phyloP scores from a whole-genome alignment of 2,888 invertebrate genomes.

The Diarsia dahlii region DNA sequence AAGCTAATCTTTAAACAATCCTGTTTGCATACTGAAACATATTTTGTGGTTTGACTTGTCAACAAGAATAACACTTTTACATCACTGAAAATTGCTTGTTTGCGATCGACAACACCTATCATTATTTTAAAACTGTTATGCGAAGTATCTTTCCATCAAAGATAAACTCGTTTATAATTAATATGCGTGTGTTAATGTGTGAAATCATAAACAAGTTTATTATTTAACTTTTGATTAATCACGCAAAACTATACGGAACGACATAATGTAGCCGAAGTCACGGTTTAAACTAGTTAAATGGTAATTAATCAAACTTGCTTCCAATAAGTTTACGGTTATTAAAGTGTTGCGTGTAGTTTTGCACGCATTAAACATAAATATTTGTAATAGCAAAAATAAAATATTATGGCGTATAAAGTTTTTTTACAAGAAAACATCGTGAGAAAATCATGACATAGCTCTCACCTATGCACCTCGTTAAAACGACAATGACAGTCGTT shows the following conservation, averaged over 20 bases:
- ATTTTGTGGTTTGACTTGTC: background rate
- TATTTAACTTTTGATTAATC: constrained; percentile 49
- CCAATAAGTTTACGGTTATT: background rate
- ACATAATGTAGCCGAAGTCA: constrained; percentile 20
- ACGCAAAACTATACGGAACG: constrained; percentile 22
- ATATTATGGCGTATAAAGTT: background rate
- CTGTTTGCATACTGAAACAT: background rate
- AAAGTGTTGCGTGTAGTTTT: constrained; percentile 6
- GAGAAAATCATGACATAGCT: constrained; percentile 28
- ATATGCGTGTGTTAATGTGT: constrained; percentile 12
- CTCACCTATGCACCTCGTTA: constrained; percentile 30
- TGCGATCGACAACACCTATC: background rate
- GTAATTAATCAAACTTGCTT: constrained; percentile 33
- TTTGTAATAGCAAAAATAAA: constrained; percentile 13
- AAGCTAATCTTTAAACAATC: background rate
- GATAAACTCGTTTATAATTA: constrained; percentile 39
- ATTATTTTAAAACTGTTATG: background rate
- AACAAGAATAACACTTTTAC: background rate
- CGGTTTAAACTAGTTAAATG: constrained; percentile 33
- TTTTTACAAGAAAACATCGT: constrained; percentile 32
- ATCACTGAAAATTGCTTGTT: background rate
- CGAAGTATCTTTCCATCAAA: background rate
- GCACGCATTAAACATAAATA: constrained; percentile 2
- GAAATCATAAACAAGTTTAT: constrained; percentile 45
- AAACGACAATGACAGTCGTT: constrained; percentile 45